Base-by-base conservation (phyloP, 2,888 invertebrate species). In the Leucophenga montana region DNA sequence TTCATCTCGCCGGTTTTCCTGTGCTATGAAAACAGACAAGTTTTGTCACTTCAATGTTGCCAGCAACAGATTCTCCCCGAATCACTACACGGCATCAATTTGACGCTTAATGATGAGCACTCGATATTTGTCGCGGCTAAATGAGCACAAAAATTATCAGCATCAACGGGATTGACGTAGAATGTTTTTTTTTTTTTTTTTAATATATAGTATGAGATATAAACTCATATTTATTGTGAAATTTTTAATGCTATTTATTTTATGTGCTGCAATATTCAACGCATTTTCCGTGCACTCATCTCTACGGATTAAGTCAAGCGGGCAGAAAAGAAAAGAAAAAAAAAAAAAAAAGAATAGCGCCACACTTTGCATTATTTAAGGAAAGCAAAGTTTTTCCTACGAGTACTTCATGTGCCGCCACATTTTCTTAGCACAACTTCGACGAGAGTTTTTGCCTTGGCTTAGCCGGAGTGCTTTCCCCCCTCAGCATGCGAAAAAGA, bases 1-100 rank as follows among this genome's bases (percentile, higher is more conserved):
- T 83, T 39, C 75, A 83, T 84, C 85, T 84, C 78, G 81, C 78
- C 83, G 80, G 83, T 78, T 83, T 84, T 78, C 64, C 77, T 66
- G 64, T 56, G 64, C 39, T 77, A 73, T 33, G 75, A 82, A 76
- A 76, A 76, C 71, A 76, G 69, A 67, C 65, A 70, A 72, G 75
- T 73, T 18, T 33, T 71, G 65, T 67, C 74, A 71, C 70, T 59
- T 39, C 39, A 71, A 61, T 71, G 65, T 70, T 13, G 39, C 71
- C 27, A 57, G 33, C 33, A 31, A 22, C 31, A 22, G 20, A 22
- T 20, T 6, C 31, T 14, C 27, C 27, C 13, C 57, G n/a, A n/a
- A 13, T 6, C 50, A n/a, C 16, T 50, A 1, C 16, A 6, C n/a
- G 22, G 13, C 18, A 56, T 0, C 57, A 57, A 50, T 50, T 50